phyloP scores from a whole-genome alignment of 53 echinoderm and acorn worm species.

The Stichopus horrens region DNA sequence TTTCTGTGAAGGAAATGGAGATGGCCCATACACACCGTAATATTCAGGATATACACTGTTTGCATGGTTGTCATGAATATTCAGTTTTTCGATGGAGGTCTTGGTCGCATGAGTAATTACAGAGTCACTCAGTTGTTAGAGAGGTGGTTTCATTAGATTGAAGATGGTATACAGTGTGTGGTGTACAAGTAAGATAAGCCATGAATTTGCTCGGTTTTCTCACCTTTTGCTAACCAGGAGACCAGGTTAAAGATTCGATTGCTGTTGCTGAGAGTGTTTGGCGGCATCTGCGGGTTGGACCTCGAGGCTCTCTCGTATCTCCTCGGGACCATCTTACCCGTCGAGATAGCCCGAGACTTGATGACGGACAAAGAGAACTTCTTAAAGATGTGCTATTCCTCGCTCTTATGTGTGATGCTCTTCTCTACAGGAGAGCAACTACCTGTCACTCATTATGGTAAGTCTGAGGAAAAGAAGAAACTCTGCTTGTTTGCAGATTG shows the following conservation, averaged over 20 bases:
- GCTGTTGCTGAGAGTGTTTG: conserved; percentile 82
- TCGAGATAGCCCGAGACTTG: conserved; percentile 90
- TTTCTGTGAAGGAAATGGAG: too few species aligned
- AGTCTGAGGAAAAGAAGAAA: conserved; percentile 1
- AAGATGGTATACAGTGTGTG: too few species aligned
- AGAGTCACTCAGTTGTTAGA: too few species aligned
- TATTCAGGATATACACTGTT: too few species aligned
- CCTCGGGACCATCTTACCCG: conserved; percentile 77
- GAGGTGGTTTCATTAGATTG: too few species aligned
- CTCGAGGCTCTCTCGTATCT: conserved; percentile 69
- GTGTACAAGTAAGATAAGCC: too few species aligned
- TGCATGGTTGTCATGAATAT: too few species aligned
- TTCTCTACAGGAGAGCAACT: conserved; percentile 82
- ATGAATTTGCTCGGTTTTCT: too few species aligned
- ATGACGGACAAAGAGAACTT: conserved; percentile 69
- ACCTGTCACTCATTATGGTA: conserved; percentile 87
- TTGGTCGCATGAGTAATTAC: too few species aligned
- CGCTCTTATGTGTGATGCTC: conserved; percentile 82
- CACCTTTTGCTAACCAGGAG: conserved; percentile 56
- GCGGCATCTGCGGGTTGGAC: conserved; percentile 87
- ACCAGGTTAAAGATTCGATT: conserved; percentile 74
- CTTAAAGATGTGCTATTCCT: conserved; percentile 77
- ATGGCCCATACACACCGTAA: too few species aligned
- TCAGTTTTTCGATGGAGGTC: too few species aligned
- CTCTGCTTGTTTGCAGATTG: too few species aligned